Percentiles rank a stretch among this genome's conserved stretches.
These are phyloP conservation scores for Rotaria sp. DNA, from an alignment of 2,888 invertebrate species.

Conservation along the genomic window DNA sequence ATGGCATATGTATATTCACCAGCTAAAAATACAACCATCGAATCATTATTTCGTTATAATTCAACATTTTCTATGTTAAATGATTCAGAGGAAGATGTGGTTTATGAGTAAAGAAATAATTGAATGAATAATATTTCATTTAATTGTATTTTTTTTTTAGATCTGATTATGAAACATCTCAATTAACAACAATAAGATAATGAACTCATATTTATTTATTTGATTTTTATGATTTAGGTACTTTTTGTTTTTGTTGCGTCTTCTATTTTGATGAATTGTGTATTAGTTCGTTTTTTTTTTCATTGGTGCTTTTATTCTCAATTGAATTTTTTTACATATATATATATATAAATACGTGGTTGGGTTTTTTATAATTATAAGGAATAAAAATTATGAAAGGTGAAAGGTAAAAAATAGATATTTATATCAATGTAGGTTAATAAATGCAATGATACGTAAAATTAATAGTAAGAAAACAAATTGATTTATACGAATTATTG, in stretches of 20 bases:
- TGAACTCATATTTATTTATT: not conserved
- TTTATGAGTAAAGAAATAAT: constrained; percentile 65
- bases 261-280: not conserved
- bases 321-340: not conserved
- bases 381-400: not conserved
- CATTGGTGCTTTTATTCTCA: not conserved
- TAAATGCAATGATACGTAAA: no score
- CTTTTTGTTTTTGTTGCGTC: not conserved
- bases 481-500: no score
- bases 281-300: not conserved
- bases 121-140: no score
- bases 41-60: constrained; percentile 86
- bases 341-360: no score
- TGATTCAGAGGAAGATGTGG: constrained; percentile 84
- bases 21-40: constrained; percentile 67
- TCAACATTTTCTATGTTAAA: constrained; percentile 96
- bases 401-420: no score
- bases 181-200: not conserved
- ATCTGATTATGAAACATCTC: not conserved
- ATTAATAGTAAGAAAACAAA: no score
- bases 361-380: not conserved
- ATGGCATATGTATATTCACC: constrained; percentile 91
- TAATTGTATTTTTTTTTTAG: not conserved
- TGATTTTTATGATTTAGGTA: not conserved
- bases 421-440: no score